Evolutionary conservation across 1,140 invertebrate species (phyloP).

Genomic region (Sitophilus oryzae): DNA sequence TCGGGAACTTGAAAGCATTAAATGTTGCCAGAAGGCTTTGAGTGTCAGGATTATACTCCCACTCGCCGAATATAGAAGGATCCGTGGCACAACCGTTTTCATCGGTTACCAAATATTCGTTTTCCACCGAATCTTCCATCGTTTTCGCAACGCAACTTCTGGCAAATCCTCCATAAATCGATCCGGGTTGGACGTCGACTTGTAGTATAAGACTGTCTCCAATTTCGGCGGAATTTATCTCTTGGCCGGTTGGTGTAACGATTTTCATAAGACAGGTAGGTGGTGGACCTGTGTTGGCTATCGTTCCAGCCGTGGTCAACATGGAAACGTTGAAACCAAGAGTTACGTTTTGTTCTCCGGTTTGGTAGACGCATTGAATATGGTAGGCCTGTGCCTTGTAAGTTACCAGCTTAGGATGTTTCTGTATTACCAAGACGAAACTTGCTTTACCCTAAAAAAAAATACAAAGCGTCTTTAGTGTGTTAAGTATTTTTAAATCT

Average conservation of each 20-base stretch:
- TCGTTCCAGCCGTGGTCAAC: constrained; percentile 90
- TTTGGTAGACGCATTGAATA: constrained; percentile 91
- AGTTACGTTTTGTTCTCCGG: constrained; percentile 88
- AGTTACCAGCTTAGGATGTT: constrained; percentile 92
- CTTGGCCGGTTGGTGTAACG: constrained; percentile 76
- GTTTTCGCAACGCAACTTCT: constrained; percentile 89
- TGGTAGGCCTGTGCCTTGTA: constrained; percentile 92
- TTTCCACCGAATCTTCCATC: constrained; percentile 81
- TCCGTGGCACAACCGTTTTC: constrained; percentile 91
- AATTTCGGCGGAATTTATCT: constrained; percentile 86
- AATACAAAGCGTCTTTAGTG: constrained; percentile 4
- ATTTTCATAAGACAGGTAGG: constrained; percentile 90
- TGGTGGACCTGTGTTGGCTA: constrained; percentile 90
- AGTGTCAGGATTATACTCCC: constrained; percentile 79
- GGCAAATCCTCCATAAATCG: constrained; percentile 91
- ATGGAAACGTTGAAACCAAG: constrained; percentile 92
- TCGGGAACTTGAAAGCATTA: constrained; percentile 94
- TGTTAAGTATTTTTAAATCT: background rate
- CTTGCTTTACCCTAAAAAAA: constrained; percentile 74
- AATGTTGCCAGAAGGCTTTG: constrained; percentile 80
- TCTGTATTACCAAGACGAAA: constrained; percentile 89
- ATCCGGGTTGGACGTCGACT: constrained; percentile 88
- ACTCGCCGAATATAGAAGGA: constrained; percentile 87
- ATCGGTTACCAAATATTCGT: constrained; percentile 88
- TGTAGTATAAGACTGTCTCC: constrained; percentile 86